A percentile compares a stretch with the other conserved stretches of the same genome.
Evolutionary conservation across 1,140 invertebrate species (phyloP).

Genomic region (Pachypeltis micranthus): DNA sequence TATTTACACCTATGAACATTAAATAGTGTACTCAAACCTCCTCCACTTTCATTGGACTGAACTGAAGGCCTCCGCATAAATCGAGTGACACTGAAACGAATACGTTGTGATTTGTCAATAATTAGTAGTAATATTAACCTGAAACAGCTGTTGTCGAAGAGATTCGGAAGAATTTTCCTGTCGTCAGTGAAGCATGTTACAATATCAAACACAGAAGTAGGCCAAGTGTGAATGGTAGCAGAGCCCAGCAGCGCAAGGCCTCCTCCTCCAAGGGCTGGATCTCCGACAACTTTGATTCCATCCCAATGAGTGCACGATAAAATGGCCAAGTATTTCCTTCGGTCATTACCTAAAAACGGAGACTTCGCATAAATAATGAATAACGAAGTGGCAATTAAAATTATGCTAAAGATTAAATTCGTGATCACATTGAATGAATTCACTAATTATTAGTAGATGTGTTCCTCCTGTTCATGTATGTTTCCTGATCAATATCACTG

Average conservation of each 20-base stretch:
- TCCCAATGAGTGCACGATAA: slow-evolving; percentile 73
- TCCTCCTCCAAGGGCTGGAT: slow-evolving; percentile 79
- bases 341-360: slow-evolving; percentile 40
- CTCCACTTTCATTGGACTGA: too few species aligned
- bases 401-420: too few species aligned
- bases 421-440: too few species aligned
- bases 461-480: too few species aligned
- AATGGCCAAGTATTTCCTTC: slow-evolving; percentile 77
- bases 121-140: slow-evolving; percentile 37
- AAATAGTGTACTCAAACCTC: too few species aligned
- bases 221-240: slow-evolving; percentile 84
- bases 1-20: too few species aligned
- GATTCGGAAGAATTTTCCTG: slow-evolving; percentile 50
- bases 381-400: too few species aligned
- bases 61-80: too few species aligned
- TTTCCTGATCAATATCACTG: too few species aligned
- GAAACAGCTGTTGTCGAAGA: slow-evolving; percentile 83
- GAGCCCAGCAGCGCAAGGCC: slow-evolving; percentile 83
- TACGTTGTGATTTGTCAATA: not conserved
- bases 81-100: not conserved
- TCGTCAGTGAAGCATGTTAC: slow-evolving; percentile 43
- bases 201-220: slow-evolving; percentile 57
- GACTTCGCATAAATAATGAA: too few species aligned
- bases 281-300: slow-evolving; percentile 49
- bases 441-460: too few species aligned